Evolutionary conservation across 1,140 invertebrate genomes (phyloP), one percentile per base, ranked within the genome.

Genomic region (Sitobion miscanthi): DNA sequence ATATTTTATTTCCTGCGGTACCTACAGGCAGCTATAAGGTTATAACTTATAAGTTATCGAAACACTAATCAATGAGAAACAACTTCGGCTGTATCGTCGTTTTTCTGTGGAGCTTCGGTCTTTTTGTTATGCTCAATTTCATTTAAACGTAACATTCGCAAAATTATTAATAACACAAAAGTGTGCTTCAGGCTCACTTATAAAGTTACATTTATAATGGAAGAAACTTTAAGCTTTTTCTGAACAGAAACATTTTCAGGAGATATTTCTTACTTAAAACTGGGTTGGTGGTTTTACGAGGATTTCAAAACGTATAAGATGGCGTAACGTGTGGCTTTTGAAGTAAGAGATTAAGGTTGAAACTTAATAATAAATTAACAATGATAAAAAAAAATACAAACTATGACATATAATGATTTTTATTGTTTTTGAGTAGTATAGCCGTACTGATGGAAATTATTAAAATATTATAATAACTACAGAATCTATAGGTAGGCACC

Each of bases 251-350:
- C 85, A 86, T 20, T 47, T 23, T 86, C 4, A 0, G 45, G 9
- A 86, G 23, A 49, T 49, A 86, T 86, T 47, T 47, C 42, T 86
- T 86, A 30, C 25, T 86, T 86, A 86, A 86, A 86, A 86, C 42
- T 45, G 25, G 42, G 11, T 11, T 47, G 85, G 25, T n/a, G 25
- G 42, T 86, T 86, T 86, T 86, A 86, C 23, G 25, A 45, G 11
- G 45, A 86, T 86, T 47, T 11, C 23, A 14, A 42, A 49, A 86
- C 45, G 25, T 86, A 83, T 42, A 45, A 23, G 5, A 77, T n/a
- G 30, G 30, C 14, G 62, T 77, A 77, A 77, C 62, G 14, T n/a
- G 14, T 77, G 4, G n/a, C n/a, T 77, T 77, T 35, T 77, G 30
- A n/a, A 77, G n/a, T 77, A 77, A 25, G 25, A n/a, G 30, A 14